phyloP scores from a whole-genome alignment of 1,140 invertebrate genomes.

The Tribolium madens region DNA sequence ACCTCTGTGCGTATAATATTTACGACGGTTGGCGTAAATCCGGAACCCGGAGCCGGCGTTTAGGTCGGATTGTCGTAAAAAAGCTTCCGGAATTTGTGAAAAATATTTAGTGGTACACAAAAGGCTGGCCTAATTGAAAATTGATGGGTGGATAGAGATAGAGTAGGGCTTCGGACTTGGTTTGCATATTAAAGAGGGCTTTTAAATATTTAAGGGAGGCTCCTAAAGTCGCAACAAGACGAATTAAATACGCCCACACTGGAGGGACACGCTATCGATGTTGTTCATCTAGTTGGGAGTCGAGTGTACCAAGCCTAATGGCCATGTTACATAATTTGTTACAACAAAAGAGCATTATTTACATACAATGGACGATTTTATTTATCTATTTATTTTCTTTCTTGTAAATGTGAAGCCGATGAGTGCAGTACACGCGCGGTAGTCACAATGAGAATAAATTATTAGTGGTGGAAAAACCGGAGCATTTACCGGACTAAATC shows the following conservation, averaged over 20 bases:
- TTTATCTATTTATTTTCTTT: slow-evolving; percentile 1
- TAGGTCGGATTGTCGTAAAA: slow-evolving; percentile 10
- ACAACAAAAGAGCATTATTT: slow-evolving; percentile 17
- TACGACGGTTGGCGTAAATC: slow-evolving; percentile 35
- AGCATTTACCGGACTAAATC: background rate
- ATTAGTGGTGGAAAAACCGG: slow-evolving; percentile 1
- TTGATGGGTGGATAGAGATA: slow-evolving; percentile 54
- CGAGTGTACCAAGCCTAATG: slow-evolving; percentile 23
- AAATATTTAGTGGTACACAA: slow-evolving; percentile 40
- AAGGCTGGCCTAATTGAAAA: slow-evolving; percentile 58
- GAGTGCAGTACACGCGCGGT: background rate
- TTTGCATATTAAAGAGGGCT: slow-evolving; percentile 54
- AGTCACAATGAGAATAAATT: slow-evolving; percentile 3
- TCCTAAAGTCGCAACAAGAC: slow-evolving; percentile 3
- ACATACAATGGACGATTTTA: slow-evolving; percentile 12
- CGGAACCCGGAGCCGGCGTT: slow-evolving; percentile 21
- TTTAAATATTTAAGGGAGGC: slow-evolving; percentile 52
- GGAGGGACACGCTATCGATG: slow-evolving; percentile 21
- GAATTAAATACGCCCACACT: slow-evolving; percentile 32
- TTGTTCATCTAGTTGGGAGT: slow-evolving; percentile 27
- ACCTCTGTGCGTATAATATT: slow-evolving; percentile 31
- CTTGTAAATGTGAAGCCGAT: background rate
- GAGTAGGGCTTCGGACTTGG: slow-evolving; percentile 10
- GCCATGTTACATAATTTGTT: slow-evolving; percentile 34
- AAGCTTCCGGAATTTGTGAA: slow-evolving; percentile 3